These are phyloP conservation scores for Serinus canaria DNA, from an alignment of 2,113 vertebrate species.

Conservation along the genomic window DNA sequence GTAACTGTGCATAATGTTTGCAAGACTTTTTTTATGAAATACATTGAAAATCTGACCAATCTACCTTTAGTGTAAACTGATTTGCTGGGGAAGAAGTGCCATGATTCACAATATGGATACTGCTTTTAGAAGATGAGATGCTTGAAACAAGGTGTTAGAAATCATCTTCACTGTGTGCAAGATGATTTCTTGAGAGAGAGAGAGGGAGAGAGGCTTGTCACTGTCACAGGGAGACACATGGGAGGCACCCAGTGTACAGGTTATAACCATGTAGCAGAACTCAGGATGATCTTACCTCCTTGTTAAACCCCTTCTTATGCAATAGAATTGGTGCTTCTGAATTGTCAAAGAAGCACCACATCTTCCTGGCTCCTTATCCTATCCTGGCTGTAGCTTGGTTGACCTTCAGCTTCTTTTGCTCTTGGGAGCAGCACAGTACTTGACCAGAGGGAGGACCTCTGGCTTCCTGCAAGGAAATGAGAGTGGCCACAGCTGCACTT, in stretches of 20 bases:
- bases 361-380: not conserved
- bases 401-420: not conserved
- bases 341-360: not conserved
- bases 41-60: not conserved
- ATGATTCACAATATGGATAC: not conserved
- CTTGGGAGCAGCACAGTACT: not conserved
- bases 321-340: not conserved
- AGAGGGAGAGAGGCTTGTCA: not conserved
- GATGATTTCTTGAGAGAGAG: not conserved
- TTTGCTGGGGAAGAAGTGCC: not conserved
- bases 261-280: not conserved
- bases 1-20: not conserved
- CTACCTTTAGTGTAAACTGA: not conserved
- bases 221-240: fast-evolving
- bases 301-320: not conserved
- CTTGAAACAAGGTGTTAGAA: not conserved
- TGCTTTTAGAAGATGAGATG: not conserved
- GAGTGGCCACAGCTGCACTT: not conserved
- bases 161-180: not conserved
- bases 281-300: not conserved
- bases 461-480: not conserved
- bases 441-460: not conserved
- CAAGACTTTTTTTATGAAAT: not conserved
- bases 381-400: not conserved
- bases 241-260: fast-evolving